phyloP scores from a whole-genome alignment of 2,113 vertebrate genomes.

The Brachyistius frenatus region DNA sequence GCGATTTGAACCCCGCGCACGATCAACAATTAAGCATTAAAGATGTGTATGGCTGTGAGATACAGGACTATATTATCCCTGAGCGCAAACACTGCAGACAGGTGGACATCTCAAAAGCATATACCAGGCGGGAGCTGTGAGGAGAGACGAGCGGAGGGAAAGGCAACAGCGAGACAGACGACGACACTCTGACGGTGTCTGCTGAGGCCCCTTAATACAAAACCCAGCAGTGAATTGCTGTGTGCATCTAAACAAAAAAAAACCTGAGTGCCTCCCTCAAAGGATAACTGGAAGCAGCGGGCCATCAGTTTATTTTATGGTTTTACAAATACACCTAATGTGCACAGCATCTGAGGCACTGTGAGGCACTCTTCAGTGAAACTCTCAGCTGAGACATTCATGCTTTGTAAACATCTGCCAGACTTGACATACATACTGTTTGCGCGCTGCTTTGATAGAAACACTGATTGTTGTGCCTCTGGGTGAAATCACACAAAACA shows the following conservation, averaged over 20 bases:
- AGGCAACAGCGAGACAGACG: slow-evolving; percentile 4
- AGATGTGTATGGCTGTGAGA: neutral
- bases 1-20: slow-evolving; percentile 6
- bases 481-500: slow-evolving; percentile 1
- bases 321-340: slow-evolving; percentile 29
- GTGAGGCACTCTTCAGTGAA: slow-evolving; percentile 22
- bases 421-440: neutral
- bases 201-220: neutral
- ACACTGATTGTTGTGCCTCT: neutral
- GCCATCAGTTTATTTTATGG: slow-evolving; percentile 52
- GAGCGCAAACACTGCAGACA: slow-evolving; percentile 7
- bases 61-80: neutral
- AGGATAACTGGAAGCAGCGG: slow-evolving; percentile 19
- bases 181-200: neutral
- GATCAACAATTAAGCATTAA: slow-evolving; percentile 32
- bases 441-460: neutral
- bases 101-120: slow-evolving; percentile 7
- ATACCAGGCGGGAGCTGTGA: neutral
- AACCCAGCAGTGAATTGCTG: slow-evolving; percentile 11
- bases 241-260: slow-evolving; percentile 28
- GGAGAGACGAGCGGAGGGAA: slow-evolving; percentile 4
- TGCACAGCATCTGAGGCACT: slow-evolving; percentile 10
- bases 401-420: slow-evolving; percentile 34
- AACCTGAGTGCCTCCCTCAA: slow-evolving; percentile 19
- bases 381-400: slow-evolving; percentile 7